phyloP scores from a whole-genome alignment of 2,888 invertebrate genomes.

The Asteroscopus sphinx region DNA sequence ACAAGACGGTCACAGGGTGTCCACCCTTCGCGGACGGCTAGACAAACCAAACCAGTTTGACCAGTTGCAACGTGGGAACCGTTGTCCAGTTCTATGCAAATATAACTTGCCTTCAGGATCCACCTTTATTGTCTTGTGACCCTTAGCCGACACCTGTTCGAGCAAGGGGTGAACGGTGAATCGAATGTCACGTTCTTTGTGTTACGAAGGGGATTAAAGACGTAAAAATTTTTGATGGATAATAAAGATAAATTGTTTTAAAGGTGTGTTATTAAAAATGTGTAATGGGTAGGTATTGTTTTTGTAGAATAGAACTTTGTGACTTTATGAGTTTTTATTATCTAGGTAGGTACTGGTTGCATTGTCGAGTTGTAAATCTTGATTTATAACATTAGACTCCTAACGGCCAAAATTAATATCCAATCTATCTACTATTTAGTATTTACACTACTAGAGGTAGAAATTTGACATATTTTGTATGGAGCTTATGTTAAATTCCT shows the following conservation, averaged over 20 bases:
- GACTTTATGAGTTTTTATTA: neutral
- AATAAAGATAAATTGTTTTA: slow-evolving; percentile 50
- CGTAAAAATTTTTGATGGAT: slow-evolving; percentile 34
- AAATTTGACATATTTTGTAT: too few relatives aligned
- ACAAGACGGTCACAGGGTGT: slow-evolving; percentile 69
- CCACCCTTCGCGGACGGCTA: slow-evolving; percentile 66
- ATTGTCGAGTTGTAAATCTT: too few relatives aligned
- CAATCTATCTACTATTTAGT: too few relatives aligned
- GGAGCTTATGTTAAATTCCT: too few relatives aligned
- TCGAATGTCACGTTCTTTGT: slow-evolving; percentile 30
- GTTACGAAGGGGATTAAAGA: neutral
- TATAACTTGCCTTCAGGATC: slow-evolving; percentile 55
- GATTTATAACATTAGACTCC: too few relatives aligned
- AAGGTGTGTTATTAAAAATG: slow-evolving; percentile 25
- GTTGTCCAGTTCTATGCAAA: slow-evolving; percentile 73
- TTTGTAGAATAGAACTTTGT: too few relatives aligned
- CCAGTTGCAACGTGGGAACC: slow-evolving; percentile 83
- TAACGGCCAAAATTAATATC: too few relatives aligned
- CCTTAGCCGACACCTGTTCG: slow-evolving; percentile 52
- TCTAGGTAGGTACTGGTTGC: too few relatives aligned
- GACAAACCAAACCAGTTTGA: slow-evolving; percentile 84
- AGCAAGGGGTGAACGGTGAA: slow-evolving; percentile 35
- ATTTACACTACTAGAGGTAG: too few relatives aligned
- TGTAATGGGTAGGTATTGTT: neutral
- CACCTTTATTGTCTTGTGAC: slow-evolving; percentile 60